phyloP scores from a whole-genome alignment of 2,113 vertebrate species.

The Nansenia antarctica region DNA sequence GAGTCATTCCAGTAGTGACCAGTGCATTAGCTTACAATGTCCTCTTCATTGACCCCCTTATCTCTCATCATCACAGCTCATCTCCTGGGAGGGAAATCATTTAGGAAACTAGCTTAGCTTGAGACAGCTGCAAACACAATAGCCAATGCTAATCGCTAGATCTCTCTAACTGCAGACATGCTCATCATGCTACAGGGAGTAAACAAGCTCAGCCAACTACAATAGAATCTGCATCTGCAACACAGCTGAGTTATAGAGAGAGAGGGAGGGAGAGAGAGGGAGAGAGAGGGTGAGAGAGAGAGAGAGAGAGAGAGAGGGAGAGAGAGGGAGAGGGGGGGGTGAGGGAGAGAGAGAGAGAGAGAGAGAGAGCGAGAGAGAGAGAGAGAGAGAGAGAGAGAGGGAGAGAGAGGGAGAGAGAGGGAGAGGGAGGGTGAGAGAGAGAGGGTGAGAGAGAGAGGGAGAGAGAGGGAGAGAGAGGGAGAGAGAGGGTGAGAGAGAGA shows the following conservation, averaged over 20 bases:
- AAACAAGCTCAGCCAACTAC: constrained; percentile 12
- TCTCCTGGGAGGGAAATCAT: background rate
- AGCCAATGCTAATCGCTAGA: constrained; percentile 5
- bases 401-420: constrained; percentile 1
- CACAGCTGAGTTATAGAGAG: constrained; percentile 16
- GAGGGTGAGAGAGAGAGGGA: background rate
- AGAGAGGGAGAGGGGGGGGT: constrained; percentile 1
- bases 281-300: too few species aligned
- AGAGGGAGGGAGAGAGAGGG: background rate
- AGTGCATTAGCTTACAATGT: too few species aligned
- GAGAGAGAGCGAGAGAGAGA: too few species aligned
- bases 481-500: too few species aligned
- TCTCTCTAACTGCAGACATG: constrained; percentile 16
- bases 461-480: constrained; percentile 26
- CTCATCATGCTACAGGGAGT: constrained; percentile 17
- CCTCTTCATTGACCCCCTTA: background rate
- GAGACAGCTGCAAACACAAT: constrained; percentile 23
- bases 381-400: background rate
- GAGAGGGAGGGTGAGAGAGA: constrained; percentile 2
- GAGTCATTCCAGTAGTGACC: too few species aligned
- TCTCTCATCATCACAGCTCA: too few species aligned
- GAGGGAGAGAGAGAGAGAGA: constrained; percentile 20
- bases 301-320: background rate
- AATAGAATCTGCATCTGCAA: constrained; percentile 15
- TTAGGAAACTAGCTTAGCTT: constrained; percentile 1